Base-by-base conservation (phyloP, 2,113 vertebrate genomes). In the Hippolais icterina region DNA sequence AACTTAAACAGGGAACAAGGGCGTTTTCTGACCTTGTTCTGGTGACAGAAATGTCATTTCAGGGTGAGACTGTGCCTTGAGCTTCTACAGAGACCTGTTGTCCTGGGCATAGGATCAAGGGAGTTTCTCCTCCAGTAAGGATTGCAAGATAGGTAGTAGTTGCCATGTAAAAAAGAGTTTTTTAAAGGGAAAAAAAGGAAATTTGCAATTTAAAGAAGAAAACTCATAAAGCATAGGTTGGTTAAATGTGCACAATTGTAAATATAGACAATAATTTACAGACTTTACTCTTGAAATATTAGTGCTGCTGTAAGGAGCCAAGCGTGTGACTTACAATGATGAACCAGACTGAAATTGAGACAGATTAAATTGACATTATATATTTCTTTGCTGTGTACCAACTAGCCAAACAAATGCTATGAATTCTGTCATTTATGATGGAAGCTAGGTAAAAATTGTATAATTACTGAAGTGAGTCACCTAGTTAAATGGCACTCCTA, bases 401-500 rank as follows among this genome's bases (percentile, higher is more conserved):
- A 91, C 92, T 93, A 96, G 82, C 83, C 91, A 89, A 90, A 93
- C 60, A 84, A 96, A 90, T 57, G 69, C 90, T 96, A 84, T 15
- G 54, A 88, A 96, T 94, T 96, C 87, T 53, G 49, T 96, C 72
- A 87, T 69, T 94, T 85, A 79, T 37, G 84, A 80, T 96, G 89
- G 91, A 96, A 97, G 87, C 96, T 94, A 92, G 84, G 74, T 90
- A 94, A 93, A 88, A 95, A 91, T 70, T 66, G 78, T 69, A 17
- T 70, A 81, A 95, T 91, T 91, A 85, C 89, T 47, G 76, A 87
- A 49, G 92, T 89, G 94, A 94, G 72, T 96, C 93, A 90, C 57
- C 96, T 96, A 96, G 82, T 90, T 92, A 95, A 91, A 74, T 89
- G 92, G 72, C 87, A 91, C 72, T 96, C 88, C 93, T 96, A 90